Evolutionary conservation across 2,888 invertebrate genomes (phyloP).

Genomic region (Drosophila acutilabella): DNA sequence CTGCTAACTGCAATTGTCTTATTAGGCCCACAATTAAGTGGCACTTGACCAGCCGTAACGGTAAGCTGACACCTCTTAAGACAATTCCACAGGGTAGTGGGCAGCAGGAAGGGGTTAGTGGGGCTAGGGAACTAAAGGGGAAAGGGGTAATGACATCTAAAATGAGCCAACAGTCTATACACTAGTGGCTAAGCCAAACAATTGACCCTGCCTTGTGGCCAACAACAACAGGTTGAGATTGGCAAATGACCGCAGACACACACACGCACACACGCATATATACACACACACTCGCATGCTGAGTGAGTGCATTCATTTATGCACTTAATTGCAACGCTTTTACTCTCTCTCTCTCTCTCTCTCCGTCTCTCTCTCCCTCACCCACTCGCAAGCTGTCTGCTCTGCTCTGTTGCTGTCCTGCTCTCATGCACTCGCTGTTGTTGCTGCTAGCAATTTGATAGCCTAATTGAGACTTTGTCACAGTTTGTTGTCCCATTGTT

Average conservation of each 20-base stretch:
- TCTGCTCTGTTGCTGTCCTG: conserved; percentile 8
- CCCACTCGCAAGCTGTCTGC: conserved; percentile 11
- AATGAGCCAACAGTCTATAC: conserved; percentile 29
- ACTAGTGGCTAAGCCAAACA: conserved; percentile 38
- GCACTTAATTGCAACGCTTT: conserved; percentile 69
- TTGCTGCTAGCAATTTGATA: conserved; percentile 64
- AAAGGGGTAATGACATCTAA: neutral
- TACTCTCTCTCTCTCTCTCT: conserved; percentile 17
- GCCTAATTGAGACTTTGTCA: conserved; percentile 81
- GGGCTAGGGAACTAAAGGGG: neutral
- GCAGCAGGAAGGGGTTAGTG: neutral
- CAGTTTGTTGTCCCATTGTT: conserved; percentile 63
- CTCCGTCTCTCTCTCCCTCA: conserved; percentile 4
- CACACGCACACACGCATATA: conserved; percentile 1
- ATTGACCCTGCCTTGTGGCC: conserved; percentile 42
- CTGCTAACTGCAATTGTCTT: conserved; percentile 47
- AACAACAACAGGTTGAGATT: conserved; percentile 62
- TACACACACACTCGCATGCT: neutral
- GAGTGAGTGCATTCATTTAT: conserved; percentile 61
- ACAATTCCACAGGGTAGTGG: neutral
- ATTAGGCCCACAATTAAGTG: conserved; percentile 75
- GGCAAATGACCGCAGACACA: conserved; percentile 49
- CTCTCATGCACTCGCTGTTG: conserved; percentile 24
- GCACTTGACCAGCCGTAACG: conserved; percentile 39
- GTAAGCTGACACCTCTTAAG: conserved; percentile 57